A percentile compares a stretch with the other conserved stretches of the same genome.
Conservation (phyloP, 2,888 invertebrate genomes). For the Coecobrya sp. region DNA sequence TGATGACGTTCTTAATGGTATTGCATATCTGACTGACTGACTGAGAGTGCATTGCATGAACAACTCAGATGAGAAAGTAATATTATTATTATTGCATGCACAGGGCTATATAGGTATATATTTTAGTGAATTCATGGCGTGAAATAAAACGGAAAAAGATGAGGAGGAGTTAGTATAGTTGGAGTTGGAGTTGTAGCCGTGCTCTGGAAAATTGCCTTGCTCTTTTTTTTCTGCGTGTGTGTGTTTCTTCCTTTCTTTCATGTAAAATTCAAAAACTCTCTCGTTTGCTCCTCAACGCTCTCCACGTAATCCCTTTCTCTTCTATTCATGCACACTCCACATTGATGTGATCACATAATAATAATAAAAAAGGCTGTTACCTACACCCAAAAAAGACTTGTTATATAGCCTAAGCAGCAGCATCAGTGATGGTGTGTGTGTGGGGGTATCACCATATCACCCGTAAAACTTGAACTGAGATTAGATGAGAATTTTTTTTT, state of each 20-base stretch:
- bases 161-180: too few relatives aligned
- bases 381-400: neutral
- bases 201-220: neutral
- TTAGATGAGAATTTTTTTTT: neutral
- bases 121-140: neutral
- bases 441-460: too few relatives aligned
- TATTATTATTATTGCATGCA: neutral
- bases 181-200: neutral
- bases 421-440: too few relatives aligned
- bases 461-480: neutral
- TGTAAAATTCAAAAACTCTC: neutral
- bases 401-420: too few relatives aligned
- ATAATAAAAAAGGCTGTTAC: neutral
- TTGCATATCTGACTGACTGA: neutral
- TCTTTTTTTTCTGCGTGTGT: neutral
- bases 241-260: neutral
- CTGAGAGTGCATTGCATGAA: neutral
- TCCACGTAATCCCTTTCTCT: neutral
- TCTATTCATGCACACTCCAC: neutral
- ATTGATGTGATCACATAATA: neutral
- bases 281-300: neutral
- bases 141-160: neutral
- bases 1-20: neutral
- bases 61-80: neutral
- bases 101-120: neutral